Base-by-base conservation (phyloP, 2,797 vertebrate species). In the Gallinago stenura region DNA sequence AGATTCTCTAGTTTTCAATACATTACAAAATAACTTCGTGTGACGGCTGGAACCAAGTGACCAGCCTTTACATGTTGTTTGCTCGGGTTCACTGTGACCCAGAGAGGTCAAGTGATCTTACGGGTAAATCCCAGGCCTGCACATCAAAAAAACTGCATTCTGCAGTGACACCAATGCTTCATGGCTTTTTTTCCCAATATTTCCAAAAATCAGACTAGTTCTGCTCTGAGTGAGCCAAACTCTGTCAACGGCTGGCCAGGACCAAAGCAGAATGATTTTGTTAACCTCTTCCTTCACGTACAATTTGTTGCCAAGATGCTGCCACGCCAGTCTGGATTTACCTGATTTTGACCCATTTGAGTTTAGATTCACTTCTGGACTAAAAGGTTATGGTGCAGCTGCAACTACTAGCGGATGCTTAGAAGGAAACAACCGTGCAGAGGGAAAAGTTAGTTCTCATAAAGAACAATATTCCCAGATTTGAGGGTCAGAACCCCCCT, bases 31-130 rank as follows among this genome's bases (percentile, higher is more conserved):
- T 12, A 53, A 6, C 10, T 61, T 15, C 18, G 0, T 21, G 5
- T 39, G 4, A 31, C 18, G 11, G 6, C 54, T 62, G 43, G 22
- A 62, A 69, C 7, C 20, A 75, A 54, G 2, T 0, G 11, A 21
- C 0, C 70, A 56, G 10, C 12, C 2, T 69, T 70, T 46, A n/a
- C 7, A 57, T 0, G 0, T 10, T 31, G 5, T 69, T 91, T 76
- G n/a, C 16, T 61, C 39, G 50, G 46, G 26, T 25, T 35, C 5
- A 7, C 14, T 77, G 51, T 69, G 91, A 25, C 57, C 15, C 28
- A 45, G 39, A 57, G 28, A 33, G 3, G 13, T 4, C 2, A 4
- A 61, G 7, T 50, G 50, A 68, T 48, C 24, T 48, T 7, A 20
- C 4, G 17, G 31, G 50, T 82, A 69, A 89, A 43, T 75, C 25